Evolutionary conservation across 2,113 vertebrate species (phyloP).

Genomic region (Sminthopsis crassicaudata): DNA sequence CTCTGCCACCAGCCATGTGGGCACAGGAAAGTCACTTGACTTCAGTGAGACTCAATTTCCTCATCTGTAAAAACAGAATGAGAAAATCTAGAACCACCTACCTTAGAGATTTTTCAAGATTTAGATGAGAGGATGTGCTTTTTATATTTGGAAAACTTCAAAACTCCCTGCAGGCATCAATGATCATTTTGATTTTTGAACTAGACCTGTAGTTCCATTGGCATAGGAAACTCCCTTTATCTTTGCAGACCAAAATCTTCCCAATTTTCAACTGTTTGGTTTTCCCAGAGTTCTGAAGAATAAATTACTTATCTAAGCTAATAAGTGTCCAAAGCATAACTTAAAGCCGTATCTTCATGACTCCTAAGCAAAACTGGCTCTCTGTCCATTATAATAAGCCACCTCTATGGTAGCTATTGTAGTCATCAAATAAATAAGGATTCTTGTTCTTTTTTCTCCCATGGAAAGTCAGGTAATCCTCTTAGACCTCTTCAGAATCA

Average conservation of each 20-base stretch:
- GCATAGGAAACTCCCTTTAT: not conserved
- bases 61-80: not conserved
- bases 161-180: not conserved
- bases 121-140: not conserved
- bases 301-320: not conserved
- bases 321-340: not conserved
- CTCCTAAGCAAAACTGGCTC: not conserved
- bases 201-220: not conserved
- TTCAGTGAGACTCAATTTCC: not conserved
- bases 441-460: not conserved
- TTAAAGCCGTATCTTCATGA: not conserved
- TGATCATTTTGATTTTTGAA: not conserved
- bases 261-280: not conserved
- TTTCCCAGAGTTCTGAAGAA: not conserved
- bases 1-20: not conserved
- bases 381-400: not conserved
- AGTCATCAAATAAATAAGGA: not conserved
- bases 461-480: not conserved
- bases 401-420: not conserved
- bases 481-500: not conserved
- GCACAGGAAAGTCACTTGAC: not conserved
- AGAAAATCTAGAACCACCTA: not conserved
- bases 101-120: not conserved
- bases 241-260: not conserved
- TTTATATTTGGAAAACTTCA: not conserved